Base-by-base conservation (phyloP, 1,140 invertebrate genomes). In the Formica exsecta region DNA sequence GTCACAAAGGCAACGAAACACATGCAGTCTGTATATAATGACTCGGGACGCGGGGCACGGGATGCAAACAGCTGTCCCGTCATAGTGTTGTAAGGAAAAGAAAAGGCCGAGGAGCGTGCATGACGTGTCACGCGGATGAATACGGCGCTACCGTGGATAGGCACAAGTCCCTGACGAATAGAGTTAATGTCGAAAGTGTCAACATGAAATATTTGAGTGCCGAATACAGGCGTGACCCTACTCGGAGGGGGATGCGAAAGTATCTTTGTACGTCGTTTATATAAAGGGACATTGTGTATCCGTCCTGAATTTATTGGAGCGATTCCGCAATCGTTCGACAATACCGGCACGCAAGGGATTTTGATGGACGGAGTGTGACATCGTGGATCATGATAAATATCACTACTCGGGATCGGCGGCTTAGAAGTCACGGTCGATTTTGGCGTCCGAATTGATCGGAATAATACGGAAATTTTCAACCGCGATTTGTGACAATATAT, bases 141-240 rank as follows among this genome's bases (percentile, higher is more conserved):
- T 89, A n/a, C 77, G 32, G 48, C 54, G 77, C 70, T 64, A 86
- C 86, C 81, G 59, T 64, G 54, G 77, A 80, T 61, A 64, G 88
- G 85, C 77, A 84, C 79, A 87, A 85, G 85, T 73, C 89, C 61
- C 85, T 84, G 87, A 89, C 88, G 89, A 89, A 90, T 89, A 85
- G 80, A 90, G 88, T 89, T 90, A 75, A 87, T 90, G 88, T 90
- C 77, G 36, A 86, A 90, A 89, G 83, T 90, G 88, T 87, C 89
- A 89, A 70, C 76, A 87, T 90, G 81, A 90, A 90, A 90, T 90
- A 90, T 90, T 90, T 74, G 88, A 90, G 88, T 89, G 81, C 61
- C 76, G 89, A 90, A 86, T 62, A 54, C 79, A 75, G 88, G 88
- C 88, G 88, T 90, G 86, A 90, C 75, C 65, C 57, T 44, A 57